Evolutionary conservation across 2,888 invertebrate genomes (phyloP).

Genomic region (Schrankia costaestrigalis): DNA sequence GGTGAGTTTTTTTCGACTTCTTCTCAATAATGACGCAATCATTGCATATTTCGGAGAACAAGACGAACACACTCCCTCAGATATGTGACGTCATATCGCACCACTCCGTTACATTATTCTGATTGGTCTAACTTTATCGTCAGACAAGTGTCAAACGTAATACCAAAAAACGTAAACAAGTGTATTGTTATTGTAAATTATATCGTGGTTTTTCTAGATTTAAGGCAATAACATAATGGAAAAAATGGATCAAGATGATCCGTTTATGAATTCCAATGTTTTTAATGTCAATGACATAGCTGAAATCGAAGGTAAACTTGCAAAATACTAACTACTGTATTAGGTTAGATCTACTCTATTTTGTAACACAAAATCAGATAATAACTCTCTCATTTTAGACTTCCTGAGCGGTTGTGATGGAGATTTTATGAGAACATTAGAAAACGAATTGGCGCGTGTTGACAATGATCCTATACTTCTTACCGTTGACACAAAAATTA

Average conservation of each 20-base stretch:
- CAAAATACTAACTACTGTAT: neutral
- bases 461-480: slow-evolving; percentile 56
- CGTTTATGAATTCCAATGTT: slow-evolving; percentile 73
- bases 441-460: slow-evolving; percentile 62
- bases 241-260: slow-evolving; percentile 63
- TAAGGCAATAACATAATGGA: slow-evolving; percentile 9
- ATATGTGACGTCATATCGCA: slow-evolving; percentile 79
- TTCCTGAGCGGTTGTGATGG: slow-evolving; percentile 84
- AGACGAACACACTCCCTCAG: slow-evolving; percentile 11
- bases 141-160: slow-evolving; percentile 55
- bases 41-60: neutral
- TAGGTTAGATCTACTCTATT: neutral
- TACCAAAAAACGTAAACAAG: slow-evolving; percentile 65
- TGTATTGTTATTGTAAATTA: slow-evolving; percentile 27
- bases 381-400: slow-evolving; percentile 68
- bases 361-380: slow-evolving; percentile 15
- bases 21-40: no score
- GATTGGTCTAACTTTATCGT: slow-evolving; percentile 77
- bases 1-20: no score
- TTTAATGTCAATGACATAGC: slow-evolving; percentile 85
- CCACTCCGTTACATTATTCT: slow-evolving; percentile 69
- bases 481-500: slow-evolving; percentile 55
- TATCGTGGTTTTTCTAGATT: slow-evolving; percentile 12
- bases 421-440: slow-evolving; percentile 81
- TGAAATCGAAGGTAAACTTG: slow-evolving; percentile 84